Evolutionary conservation across 92 coral and sea anemone genomes (phyloP), one percentile per base, ranked within the genome.

Genomic region (Porites cylindrica): DNA sequence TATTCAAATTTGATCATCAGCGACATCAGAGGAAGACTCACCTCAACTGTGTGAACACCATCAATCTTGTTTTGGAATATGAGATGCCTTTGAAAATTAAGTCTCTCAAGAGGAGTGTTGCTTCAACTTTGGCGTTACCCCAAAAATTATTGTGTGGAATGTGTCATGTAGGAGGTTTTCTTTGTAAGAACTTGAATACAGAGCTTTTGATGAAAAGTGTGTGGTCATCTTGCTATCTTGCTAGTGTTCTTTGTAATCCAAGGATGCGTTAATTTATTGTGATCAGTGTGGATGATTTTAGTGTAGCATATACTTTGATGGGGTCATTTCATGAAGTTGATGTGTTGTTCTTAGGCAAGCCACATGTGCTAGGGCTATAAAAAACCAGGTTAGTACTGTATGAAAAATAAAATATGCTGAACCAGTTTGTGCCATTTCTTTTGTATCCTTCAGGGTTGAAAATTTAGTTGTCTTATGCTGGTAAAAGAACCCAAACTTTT

Each of bases 361-460:
- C 1, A 19, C 47, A 47, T 38, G 59, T 47, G 11, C 77, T 85
- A 84, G 86, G 79, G 86, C 85, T 80, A 17, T 78, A 65, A 50
- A 26, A n/a, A 26, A 10, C 58, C 81, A 90, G 93, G 93, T 90
- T 90, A 90, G 93, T 90, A 90, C 11, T 66, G 9, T 4, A 54
- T 1, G 17, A 14, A 53, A 53, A 12, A 20, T 23, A 16, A 68
- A 66, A 43, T 8, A 58, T 19, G 29, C 6, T 47, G 14, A 17
- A 12, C 47, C 2, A 53, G 61, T 60, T n/a, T 12, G 32, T 26
- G 62, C 51, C 16, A 61, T 2, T 2, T 29, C 32, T 29, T 29
- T 29, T 29, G 32, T 29, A 29, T 29, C 32, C 47, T 38, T 38
- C 47, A 38, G 47, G 47, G 47, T 38, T 38, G 47, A 38, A 38